phyloP scores from a whole-genome alignment of 2,888 invertebrate genomes.

The Eupithecia dodoneata region DNA sequence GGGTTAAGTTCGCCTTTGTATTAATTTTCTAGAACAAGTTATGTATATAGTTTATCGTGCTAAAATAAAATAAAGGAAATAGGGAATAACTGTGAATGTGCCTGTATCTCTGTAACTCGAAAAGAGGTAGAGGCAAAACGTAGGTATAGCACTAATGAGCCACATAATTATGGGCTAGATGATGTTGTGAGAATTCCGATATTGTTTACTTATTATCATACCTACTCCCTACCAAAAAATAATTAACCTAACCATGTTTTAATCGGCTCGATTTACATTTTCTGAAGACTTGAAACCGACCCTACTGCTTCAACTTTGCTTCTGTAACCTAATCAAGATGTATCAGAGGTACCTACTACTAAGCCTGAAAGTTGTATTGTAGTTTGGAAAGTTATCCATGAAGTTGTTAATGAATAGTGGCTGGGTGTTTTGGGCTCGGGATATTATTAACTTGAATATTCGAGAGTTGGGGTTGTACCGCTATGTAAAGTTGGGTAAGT shows the following conservation, averaged over 20 bases:
- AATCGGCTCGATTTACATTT: not conserved
- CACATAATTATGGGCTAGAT: no score
- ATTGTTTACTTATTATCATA: no score
- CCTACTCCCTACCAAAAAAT: no score
- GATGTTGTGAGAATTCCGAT: no score
- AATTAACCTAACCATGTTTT: no score
- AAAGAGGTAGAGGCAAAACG: not conserved
- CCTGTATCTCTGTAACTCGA: not conserved
- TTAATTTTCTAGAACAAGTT: no score
- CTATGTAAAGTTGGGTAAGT: slow-evolving; percentile 1
- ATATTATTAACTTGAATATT: slow-evolving; percentile 23
- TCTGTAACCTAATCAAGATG: slow-evolving; percentile 15
- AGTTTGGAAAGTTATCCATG: slow-evolving; percentile 45
- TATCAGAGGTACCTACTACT: not conserved
- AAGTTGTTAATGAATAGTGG: slow-evolving; percentile 43
- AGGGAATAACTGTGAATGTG: no score
- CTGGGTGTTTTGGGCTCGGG: slow-evolving; percentile 24
- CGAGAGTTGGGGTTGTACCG: slow-evolving; percentile 16
- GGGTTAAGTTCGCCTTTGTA: no score
- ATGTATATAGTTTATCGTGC: no score
- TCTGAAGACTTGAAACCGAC: not conserved
- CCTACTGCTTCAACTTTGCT: slow-evolving; percentile 6
- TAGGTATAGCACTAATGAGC: not conserved
- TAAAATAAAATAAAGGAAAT: not conserved
- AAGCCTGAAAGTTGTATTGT: slow-evolving; percentile 42